Percentiles rank a stretch among this genome's conserved stretches.
These are phyloP conservation scores for Pseudococcus longispinus DNA, from an alignment of 2,888 invertebrate species.

Conservation along the genomic window DNA sequence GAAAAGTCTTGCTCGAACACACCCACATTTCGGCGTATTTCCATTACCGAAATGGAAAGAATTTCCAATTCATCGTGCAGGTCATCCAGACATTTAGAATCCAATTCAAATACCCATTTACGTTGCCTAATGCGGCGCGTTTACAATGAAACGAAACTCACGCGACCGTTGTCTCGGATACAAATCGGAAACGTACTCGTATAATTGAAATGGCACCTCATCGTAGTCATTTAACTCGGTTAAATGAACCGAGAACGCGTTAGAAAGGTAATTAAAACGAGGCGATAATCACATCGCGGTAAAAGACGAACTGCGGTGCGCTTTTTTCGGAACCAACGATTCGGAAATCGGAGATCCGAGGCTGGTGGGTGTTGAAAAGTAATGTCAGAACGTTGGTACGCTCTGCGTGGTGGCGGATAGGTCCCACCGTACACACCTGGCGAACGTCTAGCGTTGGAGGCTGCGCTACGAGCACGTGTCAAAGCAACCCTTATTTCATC, in stretches of 20 bases:
- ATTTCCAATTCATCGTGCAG: neutral
- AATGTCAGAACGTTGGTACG: neutral
- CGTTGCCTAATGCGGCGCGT: neutral
- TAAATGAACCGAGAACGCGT: neutral
- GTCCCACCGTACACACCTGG: neutral
- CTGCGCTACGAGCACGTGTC: neutral
- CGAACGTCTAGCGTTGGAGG: neutral
- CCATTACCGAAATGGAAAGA: neutral
- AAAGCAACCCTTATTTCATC: neutral
- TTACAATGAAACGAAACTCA: neutral
- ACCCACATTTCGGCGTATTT: no score
- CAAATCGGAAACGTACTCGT: neutral
- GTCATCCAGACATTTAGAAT: neutral
- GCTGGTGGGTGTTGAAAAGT: neutral
- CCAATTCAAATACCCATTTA: neutral
- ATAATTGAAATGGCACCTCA: neutral
- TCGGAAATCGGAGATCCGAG: neutral
- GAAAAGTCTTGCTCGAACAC: no score
- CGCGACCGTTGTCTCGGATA: neutral
- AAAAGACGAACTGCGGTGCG: neutral
- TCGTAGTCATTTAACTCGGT: neutral
- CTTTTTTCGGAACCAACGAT: neutral
- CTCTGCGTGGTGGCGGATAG: neutral
- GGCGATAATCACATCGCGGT: neutral
- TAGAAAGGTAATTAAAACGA: constrained; percentile 16